Conservation (phyloP, 2,797 vertebrate genomes). For the Myotis myotis region DNA sequence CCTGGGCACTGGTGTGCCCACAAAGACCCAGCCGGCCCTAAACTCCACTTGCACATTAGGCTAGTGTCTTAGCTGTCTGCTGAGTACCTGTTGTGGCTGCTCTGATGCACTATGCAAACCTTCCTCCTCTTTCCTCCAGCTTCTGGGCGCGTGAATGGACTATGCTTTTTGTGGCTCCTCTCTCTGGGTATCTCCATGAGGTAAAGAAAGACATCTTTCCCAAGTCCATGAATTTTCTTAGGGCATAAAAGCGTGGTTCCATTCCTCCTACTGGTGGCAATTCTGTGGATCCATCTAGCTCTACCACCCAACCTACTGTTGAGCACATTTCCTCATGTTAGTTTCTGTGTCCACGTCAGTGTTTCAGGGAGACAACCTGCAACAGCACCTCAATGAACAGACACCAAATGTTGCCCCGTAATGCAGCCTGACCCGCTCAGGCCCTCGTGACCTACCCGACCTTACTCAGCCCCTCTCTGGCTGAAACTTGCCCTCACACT, state of each 20-base stretch:
- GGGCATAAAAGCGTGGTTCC: background rate
- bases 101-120: background rate
- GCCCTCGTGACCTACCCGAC: background rate
- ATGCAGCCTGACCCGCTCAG: background rate
- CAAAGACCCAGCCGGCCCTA: background rate
- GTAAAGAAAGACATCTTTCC: background rate
- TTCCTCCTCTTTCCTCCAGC: background rate
- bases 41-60: background rate
- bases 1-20: background rate
- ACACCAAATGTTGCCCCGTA: background rate
- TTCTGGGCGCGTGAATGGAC: background rate
- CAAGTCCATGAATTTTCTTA: background rate
- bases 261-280: background rate
- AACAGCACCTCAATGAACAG: background rate
- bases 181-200: background rate
- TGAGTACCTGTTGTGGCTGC: background rate
- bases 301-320: background rate
- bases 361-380: background rate
- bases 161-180: background rate
- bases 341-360: background rate
- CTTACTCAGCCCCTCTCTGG: background rate
- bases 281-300: background rate
- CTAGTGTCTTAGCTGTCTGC: background rate
- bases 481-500: background rate
- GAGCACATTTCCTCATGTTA: background rate